These are phyloP conservation scores for Calosoma granatense DNA, from an alignment of 1,140 invertebrate species.

Conservation along the genomic window DNA sequence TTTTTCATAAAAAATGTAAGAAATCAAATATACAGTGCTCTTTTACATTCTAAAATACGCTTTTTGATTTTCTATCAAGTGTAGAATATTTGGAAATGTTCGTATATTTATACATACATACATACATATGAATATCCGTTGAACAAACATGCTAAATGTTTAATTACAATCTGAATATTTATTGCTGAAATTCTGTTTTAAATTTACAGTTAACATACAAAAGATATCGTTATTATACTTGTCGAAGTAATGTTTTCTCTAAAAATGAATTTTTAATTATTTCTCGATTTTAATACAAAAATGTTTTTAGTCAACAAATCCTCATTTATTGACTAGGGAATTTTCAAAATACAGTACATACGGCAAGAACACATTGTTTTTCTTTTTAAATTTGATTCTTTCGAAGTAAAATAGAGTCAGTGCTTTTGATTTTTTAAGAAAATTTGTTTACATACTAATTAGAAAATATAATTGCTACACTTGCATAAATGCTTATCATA, in stretches of 20 bases:
- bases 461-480: slow-evolving; percentile 1
- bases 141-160: not conserved
- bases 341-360: not conserved
- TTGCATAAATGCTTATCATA: not conserved
- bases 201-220: no score
- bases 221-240: not conserved
- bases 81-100: not conserved
- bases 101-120: not conserved
- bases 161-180: not conserved
- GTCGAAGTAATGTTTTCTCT: not conserved
- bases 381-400: not conserved
- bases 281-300: no score
- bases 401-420: not conserved
- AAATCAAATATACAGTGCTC: slow-evolving; percentile 1
- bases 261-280: not conserved
- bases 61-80: not conserved
- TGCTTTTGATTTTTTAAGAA: not conserved
- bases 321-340: no score
- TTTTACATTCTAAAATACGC: not conserved
- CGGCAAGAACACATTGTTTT: not conserved
- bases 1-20: not conserved
- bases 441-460: not conserved
- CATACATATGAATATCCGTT: not conserved
- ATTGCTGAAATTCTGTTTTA: not conserved
- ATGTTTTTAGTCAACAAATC: no score